A percentile compares a stretch with the other conserved stretches of the same genome.
phyloP scores from a whole-genome alignment of 2,113 vertebrate species.

The Ursus arctos region DNA sequence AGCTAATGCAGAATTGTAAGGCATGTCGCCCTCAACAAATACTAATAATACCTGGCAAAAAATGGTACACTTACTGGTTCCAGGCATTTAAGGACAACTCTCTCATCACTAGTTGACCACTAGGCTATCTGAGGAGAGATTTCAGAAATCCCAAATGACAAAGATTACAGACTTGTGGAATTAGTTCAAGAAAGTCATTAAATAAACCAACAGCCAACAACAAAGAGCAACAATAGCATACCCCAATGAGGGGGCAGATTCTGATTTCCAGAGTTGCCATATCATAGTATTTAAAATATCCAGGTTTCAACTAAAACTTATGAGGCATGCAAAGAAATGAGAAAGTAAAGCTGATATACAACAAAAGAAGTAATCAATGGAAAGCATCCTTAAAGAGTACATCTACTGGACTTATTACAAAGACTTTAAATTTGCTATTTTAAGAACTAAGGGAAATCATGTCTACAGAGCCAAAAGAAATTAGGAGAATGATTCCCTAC shows the following conservation, averaged over 20 bases:
- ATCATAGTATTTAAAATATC: not conserved
- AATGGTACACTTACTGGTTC: not conserved
- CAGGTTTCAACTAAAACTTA: not conserved
- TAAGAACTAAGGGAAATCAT: not conserved
- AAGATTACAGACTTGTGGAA: not conserved
- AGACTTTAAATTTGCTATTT: not conserved
- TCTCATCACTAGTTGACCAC: not conserved
- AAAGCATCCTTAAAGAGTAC: not conserved
- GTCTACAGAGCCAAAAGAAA: not conserved
- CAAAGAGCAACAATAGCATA: not conserved
- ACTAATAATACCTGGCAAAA: not conserved
- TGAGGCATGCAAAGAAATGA: not conserved
- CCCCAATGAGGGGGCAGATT: not conserved
- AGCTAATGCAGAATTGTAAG: not conserved
- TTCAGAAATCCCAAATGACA: not conserved
- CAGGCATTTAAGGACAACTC: not conserved
- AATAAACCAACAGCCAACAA: not conserved
- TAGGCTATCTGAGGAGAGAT: not conserved
- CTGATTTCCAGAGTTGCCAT: not conserved
- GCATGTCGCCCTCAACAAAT: not conserved
- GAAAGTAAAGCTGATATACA: not conserved
- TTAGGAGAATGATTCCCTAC: not conserved
- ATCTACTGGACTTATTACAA: not conserved
- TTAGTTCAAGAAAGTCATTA: not conserved
- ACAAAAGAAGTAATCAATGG: not conserved